Conservation (phyloP, 2,797 vertebrate genomes). For the Dryobates pubescens region DNA sequence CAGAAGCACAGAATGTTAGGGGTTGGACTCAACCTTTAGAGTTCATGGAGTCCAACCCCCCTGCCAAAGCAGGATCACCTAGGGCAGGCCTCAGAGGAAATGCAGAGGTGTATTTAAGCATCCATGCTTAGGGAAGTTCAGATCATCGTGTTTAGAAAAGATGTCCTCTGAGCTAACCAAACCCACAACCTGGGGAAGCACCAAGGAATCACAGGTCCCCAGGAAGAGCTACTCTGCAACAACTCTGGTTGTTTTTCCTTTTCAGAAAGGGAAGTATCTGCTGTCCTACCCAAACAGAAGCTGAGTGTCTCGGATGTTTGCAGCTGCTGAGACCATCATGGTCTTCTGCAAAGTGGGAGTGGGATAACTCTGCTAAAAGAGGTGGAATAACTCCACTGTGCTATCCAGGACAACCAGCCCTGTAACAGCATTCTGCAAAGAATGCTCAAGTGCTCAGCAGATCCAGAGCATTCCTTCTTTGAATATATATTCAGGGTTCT, state of each 20-base stretch:
- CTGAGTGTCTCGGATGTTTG: background rate
- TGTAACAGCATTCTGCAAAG: rapidly evolving
- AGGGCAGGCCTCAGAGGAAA: background rate
- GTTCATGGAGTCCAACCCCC: no score
- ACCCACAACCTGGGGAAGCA: background rate
- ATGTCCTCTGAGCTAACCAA: background rate
- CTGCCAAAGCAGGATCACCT: no score
- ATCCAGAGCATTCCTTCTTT: background rate
- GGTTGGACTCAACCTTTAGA: no score
- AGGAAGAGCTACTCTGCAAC: background rate
- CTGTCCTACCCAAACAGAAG: background rate
- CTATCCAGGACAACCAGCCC: background rate
- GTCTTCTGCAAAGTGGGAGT: background rate
- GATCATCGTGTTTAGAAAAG: background rate
- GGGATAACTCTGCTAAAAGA: background rate
- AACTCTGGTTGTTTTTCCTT: background rate
- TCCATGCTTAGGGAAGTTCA: background rate
- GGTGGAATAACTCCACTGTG: background rate
- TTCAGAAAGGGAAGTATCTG: background rate
- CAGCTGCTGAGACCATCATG: background rate
- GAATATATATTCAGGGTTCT: background rate
- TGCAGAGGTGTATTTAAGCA: background rate
- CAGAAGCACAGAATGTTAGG: no score
- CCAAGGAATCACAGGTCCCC: background rate
- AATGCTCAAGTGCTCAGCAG: background rate